These are phyloP conservation scores for Ceratosolen solmsi DNA, from an alignment of 1,140 invertebrate species.

Conservation along the genomic window DNA sequence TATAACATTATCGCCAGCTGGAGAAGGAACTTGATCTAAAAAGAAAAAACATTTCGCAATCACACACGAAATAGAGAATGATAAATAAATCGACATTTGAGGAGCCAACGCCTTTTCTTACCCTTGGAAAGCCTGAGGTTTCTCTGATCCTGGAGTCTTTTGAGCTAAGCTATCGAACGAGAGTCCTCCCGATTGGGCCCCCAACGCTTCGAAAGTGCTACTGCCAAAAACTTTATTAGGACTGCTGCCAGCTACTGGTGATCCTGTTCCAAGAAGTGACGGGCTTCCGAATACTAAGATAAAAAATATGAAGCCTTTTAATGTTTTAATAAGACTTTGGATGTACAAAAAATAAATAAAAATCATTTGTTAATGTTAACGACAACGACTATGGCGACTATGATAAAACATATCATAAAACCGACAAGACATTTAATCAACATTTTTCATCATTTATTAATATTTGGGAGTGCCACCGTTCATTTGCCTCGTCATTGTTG, in stretches of 20 bases:
- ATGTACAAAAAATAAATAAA: no score
- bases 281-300: slow-evolving; percentile 66
- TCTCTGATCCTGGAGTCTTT: slow-evolving; percentile 63
- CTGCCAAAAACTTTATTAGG: slow-evolving; percentile 65
- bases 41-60: no score
- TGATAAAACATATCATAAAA: no score
- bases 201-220: slow-evolving; percentile 66
- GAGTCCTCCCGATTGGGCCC: slow-evolving; percentile 64
- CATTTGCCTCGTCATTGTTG: no score
- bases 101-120: slow-evolving; percentile 43
- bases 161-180: slow-evolving; percentile 70
- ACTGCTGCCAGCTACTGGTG: slow-evolving; percentile 57
- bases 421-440: no score
- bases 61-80: no score
- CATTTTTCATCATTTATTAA: no score
- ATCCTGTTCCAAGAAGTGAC: slow-evolving; percentile 57
- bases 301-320: not conserved
- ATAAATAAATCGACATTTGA: not conserved
- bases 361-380: no score
- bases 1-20: slow-evolving; percentile 67
- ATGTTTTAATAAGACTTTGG: not conserved
- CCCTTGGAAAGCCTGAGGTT: slow-evolving; percentile 65
- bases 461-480: no score
- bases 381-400: no score
- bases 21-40: slow-evolving; percentile 69